These are phyloP conservation scores for Drosophila recens DNA, from an alignment of 2,888 invertebrate species.

Conservation along the genomic window DNA sequence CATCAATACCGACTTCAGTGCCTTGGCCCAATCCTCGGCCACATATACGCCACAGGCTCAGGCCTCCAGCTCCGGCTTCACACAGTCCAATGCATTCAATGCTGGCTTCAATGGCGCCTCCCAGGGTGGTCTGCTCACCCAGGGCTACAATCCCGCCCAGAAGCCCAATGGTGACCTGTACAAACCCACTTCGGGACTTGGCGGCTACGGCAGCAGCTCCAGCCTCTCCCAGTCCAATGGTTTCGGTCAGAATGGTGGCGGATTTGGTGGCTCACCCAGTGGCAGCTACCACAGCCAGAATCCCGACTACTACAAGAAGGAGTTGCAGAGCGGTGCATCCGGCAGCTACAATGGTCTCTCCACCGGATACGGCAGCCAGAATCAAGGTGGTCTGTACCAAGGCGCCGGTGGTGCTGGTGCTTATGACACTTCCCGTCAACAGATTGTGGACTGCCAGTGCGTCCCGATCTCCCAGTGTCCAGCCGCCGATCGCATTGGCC, in stretches of 20 bases:
- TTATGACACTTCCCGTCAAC: slow-evolving; percentile 86
- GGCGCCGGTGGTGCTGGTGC: slow-evolving; percentile 68
- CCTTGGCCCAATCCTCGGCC: slow-evolving; percentile 83
- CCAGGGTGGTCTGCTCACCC: slow-evolving; percentile 83
- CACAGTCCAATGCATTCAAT: slow-evolving; percentile 80
- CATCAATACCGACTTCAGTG: slow-evolving; percentile 82
- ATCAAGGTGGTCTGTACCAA: slow-evolving; percentile 61
- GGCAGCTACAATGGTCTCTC: slow-evolving; percentile 79
- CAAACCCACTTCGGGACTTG: slow-evolving; percentile 74
- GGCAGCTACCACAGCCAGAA: slow-evolving; percentile 84
- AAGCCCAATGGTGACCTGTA: slow-evolving; percentile 79
- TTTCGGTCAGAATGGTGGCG: slow-evolving; percentile 66
- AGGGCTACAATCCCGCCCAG: slow-evolving; percentile 64
- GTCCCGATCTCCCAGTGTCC: slow-evolving; percentile 94
- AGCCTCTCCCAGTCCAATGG: slow-evolving; percentile 53
- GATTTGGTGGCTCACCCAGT: slow-evolving; percentile 72
- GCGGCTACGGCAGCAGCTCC: slow-evolving; percentile 58
- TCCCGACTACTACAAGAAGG: slow-evolving; percentile 89
- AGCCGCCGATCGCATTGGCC: slow-evolving; percentile 92
- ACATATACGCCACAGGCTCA: slow-evolving; percentile 83
- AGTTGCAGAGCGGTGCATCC: slow-evolving; percentile 86
- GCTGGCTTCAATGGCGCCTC: slow-evolving; percentile 86
- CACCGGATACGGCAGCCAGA: slow-evolving; percentile 76
- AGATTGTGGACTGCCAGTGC: slow-evolving; percentile 92
- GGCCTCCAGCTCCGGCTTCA: slow-evolving; percentile 65